Conservation (phyloP, 2,113 vertebrate species). For the Mandrillus leucophaeus region DNA sequence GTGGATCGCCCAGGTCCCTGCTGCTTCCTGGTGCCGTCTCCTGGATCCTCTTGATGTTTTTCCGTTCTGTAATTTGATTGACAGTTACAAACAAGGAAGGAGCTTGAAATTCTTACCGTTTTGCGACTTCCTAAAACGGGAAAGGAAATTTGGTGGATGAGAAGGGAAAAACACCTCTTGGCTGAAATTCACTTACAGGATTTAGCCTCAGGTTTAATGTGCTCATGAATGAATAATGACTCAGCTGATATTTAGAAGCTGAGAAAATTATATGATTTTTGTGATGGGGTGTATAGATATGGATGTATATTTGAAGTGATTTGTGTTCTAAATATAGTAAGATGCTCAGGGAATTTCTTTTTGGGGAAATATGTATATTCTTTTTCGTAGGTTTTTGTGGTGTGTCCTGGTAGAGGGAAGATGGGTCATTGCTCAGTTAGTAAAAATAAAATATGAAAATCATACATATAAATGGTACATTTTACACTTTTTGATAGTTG, state of each 20-base stretch:
- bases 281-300: background rate
- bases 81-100: background rate
- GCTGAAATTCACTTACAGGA: slow-evolving; percentile 21
- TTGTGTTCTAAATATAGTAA: slow-evolving; percentile 2
- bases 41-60: background rate
- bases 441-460: slow-evolving; percentile 29
- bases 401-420: background rate
- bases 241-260: background rate
- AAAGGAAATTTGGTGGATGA: background rate
- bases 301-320: background rate
- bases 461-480: background rate
- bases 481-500: slow-evolving; percentile 4
- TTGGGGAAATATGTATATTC: background rate
- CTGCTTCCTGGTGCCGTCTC: background rate
- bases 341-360: slow-evolving; percentile 6
- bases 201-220: slow-evolving; percentile 43
- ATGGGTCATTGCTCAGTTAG: background rate
- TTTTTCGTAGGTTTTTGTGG: slow-evolving; percentile 28
- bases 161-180: slow-evolving; percentile 1
- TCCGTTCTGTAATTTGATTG: background rate
- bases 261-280: slow-evolving; percentile 1
- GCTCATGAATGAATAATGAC: slow-evolving; percentile 19
- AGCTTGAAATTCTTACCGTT: background rate
- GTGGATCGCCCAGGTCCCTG: background rate
- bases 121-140: background rate